A percentile compares a stretch with the other conserved stretches of the same genome.
phyloP scores from a whole-genome alignment of 2,113 vertebrate species.

The Catagonus wagneri region DNA sequence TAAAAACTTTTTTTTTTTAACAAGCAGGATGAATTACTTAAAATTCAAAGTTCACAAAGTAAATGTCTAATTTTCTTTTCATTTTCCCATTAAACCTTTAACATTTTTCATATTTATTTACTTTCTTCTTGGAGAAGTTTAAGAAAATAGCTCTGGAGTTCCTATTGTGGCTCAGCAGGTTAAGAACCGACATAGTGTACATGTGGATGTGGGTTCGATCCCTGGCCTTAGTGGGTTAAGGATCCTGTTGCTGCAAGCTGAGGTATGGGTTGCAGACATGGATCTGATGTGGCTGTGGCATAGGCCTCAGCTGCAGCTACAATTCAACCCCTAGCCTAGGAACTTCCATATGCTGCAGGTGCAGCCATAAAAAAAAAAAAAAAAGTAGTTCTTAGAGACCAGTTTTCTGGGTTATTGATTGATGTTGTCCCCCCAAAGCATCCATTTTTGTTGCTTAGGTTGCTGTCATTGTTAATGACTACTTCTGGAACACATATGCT shows the following conservation, averaged over 20 bases:
- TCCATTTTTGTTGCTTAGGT: not conserved
- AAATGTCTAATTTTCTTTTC: slow-evolving; percentile 30
- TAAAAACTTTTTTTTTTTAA: not conserved
- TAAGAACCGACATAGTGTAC: no score
- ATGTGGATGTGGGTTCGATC: no score
- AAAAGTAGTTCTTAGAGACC: not conserved
- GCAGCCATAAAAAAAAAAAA: not conserved
- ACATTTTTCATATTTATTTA: not conserved
- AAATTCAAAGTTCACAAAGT: slow-evolving; percentile 1
- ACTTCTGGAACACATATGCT: not conserved
- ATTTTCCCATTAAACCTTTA: not conserved
- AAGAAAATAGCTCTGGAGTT: not conserved
- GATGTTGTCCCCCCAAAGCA: not conserved
- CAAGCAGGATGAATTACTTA: slow-evolving; percentile 1
- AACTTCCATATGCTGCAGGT: no score
- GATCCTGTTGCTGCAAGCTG: no score
- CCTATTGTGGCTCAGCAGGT: no score
- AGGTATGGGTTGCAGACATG: no score
- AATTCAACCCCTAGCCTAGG: no score
- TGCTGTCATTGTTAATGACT: not conserved
- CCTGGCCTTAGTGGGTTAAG: no score
- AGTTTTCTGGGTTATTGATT: not conserved
- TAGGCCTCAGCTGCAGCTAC: no score
- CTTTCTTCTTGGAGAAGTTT: not conserved
- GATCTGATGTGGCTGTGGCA: no score